These are phyloP conservation scores for Eueremaeus valkanovi DNA, from an alignment of 2,888 invertebrate genomes.

Conservation along the genomic window DNA sequence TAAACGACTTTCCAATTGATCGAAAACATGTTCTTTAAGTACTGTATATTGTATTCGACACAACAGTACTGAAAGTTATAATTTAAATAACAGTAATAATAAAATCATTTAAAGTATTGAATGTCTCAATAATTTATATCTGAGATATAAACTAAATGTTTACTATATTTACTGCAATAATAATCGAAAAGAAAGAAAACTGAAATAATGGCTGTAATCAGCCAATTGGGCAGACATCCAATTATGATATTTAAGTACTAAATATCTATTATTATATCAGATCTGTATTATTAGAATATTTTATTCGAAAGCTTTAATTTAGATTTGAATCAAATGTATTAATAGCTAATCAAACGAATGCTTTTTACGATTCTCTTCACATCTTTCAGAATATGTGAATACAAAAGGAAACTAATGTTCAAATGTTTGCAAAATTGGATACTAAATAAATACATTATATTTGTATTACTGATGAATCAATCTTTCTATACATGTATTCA, in stretches of 20 bases:
- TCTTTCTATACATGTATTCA: no score
- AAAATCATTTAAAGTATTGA: neutral
- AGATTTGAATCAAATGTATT: neutral
- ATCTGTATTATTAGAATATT: constrained; percentile 19
- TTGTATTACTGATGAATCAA: no score
- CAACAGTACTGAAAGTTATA: neutral
- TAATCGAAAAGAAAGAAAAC: neutral
- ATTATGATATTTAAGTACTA: neutral
- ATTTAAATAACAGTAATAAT: constrained; percentile 16
- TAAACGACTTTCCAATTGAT: no score
- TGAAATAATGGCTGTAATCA: constrained; percentile 29
- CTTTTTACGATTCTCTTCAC: neutral
- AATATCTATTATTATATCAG: constrained; percentile 22
- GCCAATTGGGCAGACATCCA: neutral
- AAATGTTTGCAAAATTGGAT: constrained; percentile 22
- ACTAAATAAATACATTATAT: neutral
- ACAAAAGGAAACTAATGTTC: neutral
- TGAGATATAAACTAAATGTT: neutral
- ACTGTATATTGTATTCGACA: no score
- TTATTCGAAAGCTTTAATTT: neutral
- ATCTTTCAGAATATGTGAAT: no score
- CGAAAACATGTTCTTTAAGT: no score
- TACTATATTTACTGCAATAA: constrained; percentile 11
- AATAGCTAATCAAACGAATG: neutral
- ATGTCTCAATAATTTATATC: neutral